Conservation (phyloP, 1,140 invertebrate species). For the Drosophila ohnishii region DNA sequence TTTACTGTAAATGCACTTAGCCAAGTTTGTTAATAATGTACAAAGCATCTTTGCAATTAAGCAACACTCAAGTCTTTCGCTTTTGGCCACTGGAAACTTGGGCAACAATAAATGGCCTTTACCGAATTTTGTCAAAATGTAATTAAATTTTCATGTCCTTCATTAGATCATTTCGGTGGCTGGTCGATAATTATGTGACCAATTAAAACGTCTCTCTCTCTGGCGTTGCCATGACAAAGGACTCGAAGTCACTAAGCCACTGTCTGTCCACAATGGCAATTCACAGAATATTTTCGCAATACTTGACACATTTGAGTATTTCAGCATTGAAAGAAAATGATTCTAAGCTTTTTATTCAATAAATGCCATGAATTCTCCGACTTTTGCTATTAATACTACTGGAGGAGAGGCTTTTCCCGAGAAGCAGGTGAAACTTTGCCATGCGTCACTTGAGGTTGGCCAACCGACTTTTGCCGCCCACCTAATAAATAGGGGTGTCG, state of each 20-base stretch:
- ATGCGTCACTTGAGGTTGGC: slow-evolving; percentile 11
- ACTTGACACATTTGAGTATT: slow-evolving; percentile 3
- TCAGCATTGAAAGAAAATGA: background rate
- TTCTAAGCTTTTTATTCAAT: background rate
- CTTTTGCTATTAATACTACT: slow-evolving; percentile 2
- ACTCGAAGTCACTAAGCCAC: slow-evolving; percentile 9
- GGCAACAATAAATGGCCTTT: background rate
- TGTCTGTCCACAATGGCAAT: slow-evolving; percentile 9
- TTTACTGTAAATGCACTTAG: background rate
- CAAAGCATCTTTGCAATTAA: background rate
- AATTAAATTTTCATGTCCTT: slow-evolving; percentile 31
- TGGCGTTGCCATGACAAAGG: slow-evolving; percentile 27
- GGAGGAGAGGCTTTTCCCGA: background rate
- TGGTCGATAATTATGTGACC: slow-evolving; percentile 35
- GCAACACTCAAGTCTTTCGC: slow-evolving; percentile 1
- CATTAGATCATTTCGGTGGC: background rate
- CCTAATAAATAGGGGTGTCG: slow-evolving; percentile 13
- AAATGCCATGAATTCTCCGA: background rate
- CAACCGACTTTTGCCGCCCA: background rate
- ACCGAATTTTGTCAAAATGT: slow-evolving; percentile 4
- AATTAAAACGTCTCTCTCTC: slow-evolving; percentile 20
- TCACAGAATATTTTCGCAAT: slow-evolving; percentile 17
- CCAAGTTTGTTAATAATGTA: background rate
- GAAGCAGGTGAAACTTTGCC: background rate
- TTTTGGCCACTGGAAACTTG: background rate